Evolutionary conservation across 35 echinoderm and acorn worm species (phyloP), one percentile per base, ranked within the genome.

Genomic region (Hemicentrotus pulcherrimus): DNA sequence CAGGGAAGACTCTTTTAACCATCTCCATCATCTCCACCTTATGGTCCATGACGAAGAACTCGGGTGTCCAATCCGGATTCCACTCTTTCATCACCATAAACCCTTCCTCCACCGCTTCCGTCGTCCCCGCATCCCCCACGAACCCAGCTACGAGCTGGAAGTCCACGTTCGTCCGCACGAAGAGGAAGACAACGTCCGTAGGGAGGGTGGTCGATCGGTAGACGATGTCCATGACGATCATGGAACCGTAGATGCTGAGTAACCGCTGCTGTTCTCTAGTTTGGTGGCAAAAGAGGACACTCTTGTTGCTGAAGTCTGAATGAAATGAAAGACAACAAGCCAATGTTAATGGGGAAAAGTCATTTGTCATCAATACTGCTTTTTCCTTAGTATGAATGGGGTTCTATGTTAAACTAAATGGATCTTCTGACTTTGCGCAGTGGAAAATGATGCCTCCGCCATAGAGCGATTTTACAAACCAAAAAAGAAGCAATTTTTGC

Each of bases 151-250:
- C 91, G 24, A 58, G 46, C 91, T 93, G 91, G 48, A 55, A 93
- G 91, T 93, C 91, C 46, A 93, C 91, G 22, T 93, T 93, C 9
- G 91, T 93, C 91, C 91, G 91, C 11, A 93, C 91, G 6, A 46
- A 93, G 46, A 93, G 47, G 91, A 93, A 93, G 91, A 93, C 48
- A 4, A 93, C 16, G 19, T 47, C 46, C 13, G 91, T 8, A 47
- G 46, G 91, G 15, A 93, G 28, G 47, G n/a, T 47, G 0, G 91
- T 2, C 6, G 91, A 50, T 58, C 46, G 46, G 48, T 22, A 93
- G 30, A 47, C 48, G 46, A 93, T 47, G 48, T 93, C 91, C 46
- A 93, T 93, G 16, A 93, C 45, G 11, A 93, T 47, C n/a, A 58
- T 47, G 91, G 91, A 93, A 16, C 91, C 91, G 48, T 93, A 93